Conservation (phyloP, 2,113 vertebrate genomes). For the Oenanthe melanoleuca region DNA sequence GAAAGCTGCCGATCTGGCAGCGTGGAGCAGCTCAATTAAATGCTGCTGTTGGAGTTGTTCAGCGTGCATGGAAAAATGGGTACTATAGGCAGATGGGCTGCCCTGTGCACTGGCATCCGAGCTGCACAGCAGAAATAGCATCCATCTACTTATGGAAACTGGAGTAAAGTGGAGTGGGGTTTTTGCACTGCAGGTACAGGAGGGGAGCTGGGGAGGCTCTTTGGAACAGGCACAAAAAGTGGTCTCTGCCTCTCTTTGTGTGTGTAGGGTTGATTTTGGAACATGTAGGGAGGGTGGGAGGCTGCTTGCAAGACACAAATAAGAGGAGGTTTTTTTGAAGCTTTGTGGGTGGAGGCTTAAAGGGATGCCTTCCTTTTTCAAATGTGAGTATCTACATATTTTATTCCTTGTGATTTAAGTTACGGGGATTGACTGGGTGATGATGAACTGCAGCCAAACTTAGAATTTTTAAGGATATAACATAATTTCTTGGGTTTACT, state of each 20-base stretch:
- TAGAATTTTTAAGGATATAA: not conserved
- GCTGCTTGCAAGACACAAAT: conserved; percentile 16
- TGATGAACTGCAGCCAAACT: not conserved
- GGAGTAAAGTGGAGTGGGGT: not conserved
- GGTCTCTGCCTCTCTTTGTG: not conserved
- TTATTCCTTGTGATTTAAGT: not conserved
- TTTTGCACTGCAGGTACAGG: not conserved
- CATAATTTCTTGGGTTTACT: not conserved
- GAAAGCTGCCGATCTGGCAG: conserved; percentile 16
- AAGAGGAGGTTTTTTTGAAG: conserved; percentile 39
- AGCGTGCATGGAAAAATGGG: conserved; percentile 16
- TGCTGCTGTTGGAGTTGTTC: conserved; percentile 33
- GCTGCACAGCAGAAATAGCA: conserved; percentile 48
- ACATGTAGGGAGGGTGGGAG: conserved; percentile 1
- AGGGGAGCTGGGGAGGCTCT: not conserved
- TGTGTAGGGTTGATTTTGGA: not conserved
- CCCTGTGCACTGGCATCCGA: conserved; percentile 38
- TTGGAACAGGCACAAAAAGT: not conserved
- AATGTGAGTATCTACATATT: not conserved
- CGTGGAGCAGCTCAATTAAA: conserved; percentile 24
- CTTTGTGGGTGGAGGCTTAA: conserved; percentile 35
- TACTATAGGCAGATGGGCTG: conserved; percentile 42
- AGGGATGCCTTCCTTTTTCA: conserved; percentile 32
- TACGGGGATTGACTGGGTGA: not conserved
- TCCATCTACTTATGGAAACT: conserved; percentile 7